These are phyloP conservation scores for Takifugu ocellatus DNA, from an alignment of 2,797 vertebrate species.

Conservation along the genomic window DNA sequence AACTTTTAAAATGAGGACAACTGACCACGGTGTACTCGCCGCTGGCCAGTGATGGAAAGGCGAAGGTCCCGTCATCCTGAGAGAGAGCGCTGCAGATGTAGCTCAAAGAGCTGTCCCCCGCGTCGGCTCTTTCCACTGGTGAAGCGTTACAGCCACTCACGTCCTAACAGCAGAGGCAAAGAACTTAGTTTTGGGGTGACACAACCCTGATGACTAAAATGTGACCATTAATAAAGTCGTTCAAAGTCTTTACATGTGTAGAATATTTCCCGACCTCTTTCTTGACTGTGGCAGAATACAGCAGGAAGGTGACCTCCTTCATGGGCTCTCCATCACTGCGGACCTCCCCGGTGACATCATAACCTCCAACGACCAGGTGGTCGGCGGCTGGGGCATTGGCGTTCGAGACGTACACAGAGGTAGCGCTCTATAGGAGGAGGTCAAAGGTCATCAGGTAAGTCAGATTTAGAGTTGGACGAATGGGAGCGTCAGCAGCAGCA, in stretches of 20 bases:
- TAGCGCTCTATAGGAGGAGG: conserved; percentile 73
- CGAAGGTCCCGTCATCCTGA: conserved; percentile 88
- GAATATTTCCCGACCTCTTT: conserved; percentile 78
- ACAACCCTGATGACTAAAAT: not conserved
- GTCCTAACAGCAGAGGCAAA: conserved; percentile 67
- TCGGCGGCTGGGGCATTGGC: conserved; percentile 84
- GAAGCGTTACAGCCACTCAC: conserved; percentile 83
- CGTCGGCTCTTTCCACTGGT: conserved; percentile 84
- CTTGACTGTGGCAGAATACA: conserved; percentile 85
- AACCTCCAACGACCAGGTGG: conserved; percentile 89
- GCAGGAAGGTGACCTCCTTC: conserved; percentile 96
- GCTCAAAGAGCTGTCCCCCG: conserved; percentile 76
- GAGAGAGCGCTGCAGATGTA: conserved; percentile 91
- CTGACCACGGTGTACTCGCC: conserved; percentile 91
- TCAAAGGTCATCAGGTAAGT: conserved; percentile 15
- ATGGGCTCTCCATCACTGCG: conserved; percentile 96
- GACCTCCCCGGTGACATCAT: conserved; percentile 92
- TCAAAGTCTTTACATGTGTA: not conserved
- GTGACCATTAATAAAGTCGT: not conserved
- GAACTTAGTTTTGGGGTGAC: not conserved
- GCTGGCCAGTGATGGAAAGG: conserved; percentile 88
- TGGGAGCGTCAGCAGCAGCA: conserved; percentile 6
- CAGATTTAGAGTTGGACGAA: conserved; percentile 16
- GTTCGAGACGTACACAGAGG: conserved; percentile 84
- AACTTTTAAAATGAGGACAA: not conserved